phyloP scores from a whole-genome alignment of 1,140 invertebrate species.

The Papilio machaon region DNA sequence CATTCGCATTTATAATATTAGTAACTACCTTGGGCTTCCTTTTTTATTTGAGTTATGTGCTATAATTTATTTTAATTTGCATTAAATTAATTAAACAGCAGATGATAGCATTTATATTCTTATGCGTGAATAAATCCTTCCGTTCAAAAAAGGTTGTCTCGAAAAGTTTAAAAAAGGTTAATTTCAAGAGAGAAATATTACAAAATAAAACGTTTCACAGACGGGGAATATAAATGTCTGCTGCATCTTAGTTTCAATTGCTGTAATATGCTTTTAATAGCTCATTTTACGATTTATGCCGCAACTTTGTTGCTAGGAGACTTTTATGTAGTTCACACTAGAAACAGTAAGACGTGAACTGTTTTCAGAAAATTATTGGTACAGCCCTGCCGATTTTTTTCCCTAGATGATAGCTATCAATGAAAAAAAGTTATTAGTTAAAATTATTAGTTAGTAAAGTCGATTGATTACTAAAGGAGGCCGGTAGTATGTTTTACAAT shows the following conservation, averaged over 20 bases:
- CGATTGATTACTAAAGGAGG: neutral
- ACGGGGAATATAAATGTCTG: neutral
- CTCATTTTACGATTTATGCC: neutral
- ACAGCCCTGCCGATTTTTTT: too few relatives aligned
- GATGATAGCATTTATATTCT: too few relatives aligned
- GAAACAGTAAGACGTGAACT: neutral
- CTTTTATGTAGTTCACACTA: neutral
- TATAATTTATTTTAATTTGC: too few relatives aligned
- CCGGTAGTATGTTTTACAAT: too few relatives aligned
- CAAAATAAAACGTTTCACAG: neutral
- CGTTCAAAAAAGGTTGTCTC: neutral
- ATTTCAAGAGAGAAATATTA: neutral
- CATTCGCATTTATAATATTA: too few relatives aligned
- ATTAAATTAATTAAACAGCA: too few relatives aligned
- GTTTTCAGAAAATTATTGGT: too few relatives aligned
- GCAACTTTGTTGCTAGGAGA: neutral
- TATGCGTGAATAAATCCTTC: too few relatives aligned
- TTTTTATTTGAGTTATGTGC: too few relatives aligned
- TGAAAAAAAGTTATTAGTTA: neutral
- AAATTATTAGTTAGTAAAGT: neutral
- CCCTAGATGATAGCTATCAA: neutral
- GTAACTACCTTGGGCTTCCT: too few relatives aligned
- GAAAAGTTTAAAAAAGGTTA: neutral
- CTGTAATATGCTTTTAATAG: neutral
- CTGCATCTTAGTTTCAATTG: constrained; percentile 1